Percentiles rank a stretch among this genome's conserved stretches.
Conservation (phyloP, 2,113 vertebrate species). For the Steatornis caripensis region DNA sequence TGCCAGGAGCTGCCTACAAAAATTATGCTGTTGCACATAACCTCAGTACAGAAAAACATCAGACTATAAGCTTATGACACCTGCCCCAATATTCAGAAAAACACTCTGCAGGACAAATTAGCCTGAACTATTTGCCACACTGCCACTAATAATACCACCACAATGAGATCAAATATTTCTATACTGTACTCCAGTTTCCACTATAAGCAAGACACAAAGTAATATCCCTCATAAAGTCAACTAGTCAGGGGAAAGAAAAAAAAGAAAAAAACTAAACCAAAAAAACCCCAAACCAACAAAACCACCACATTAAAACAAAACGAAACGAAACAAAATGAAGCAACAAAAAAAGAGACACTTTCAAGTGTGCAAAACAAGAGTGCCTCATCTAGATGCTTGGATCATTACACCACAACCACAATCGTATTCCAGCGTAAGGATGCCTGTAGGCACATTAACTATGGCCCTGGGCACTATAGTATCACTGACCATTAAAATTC, state of each 20-base stretch:
- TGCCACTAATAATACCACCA: background rate
- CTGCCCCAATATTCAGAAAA: background rate
- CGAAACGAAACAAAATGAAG: too few relatives aligned
- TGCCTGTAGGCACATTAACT: background rate
- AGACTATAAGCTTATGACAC: background rate
- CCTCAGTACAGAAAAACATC: background rate
- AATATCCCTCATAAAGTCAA: background rate
- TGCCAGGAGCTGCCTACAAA: background rate
- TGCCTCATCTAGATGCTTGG: background rate
- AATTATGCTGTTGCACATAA: background rate
- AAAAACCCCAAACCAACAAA: background rate
- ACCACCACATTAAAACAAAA: too few relatives aligned
- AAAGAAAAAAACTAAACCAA: background rate
- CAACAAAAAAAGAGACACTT: background rate
- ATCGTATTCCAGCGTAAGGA: background rate
- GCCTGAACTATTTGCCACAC: background rate
- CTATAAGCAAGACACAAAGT: accelerated
- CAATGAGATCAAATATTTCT: background rate
- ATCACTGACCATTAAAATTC: background rate
- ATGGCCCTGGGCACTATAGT: background rate
- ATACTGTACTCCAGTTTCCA: background rate
- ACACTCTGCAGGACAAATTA: background rate
- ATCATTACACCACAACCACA: background rate
- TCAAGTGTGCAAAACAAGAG: background rate
- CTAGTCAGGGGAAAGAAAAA: background rate